These are phyloP conservation scores for Lasiommata megera DNA, from an alignment of 2,888 invertebrate genomes.

Conservation along the genomic window DNA sequence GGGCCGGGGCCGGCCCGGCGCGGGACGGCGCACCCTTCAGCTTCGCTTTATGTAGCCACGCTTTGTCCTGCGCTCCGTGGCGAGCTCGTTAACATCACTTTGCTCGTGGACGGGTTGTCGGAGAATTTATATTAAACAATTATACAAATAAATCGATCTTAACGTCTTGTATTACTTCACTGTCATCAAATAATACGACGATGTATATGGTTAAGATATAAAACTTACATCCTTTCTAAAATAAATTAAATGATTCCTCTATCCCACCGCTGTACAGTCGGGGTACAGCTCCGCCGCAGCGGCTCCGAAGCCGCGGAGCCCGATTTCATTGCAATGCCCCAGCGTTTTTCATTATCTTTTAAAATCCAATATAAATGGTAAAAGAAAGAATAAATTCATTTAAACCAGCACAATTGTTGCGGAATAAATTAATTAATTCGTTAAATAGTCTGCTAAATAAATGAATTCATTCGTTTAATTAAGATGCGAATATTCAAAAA, in stretches of 20 bases:
- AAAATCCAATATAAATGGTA: slow-evolving; percentile 5
- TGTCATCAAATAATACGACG: too few relatives aligned
- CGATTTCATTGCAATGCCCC: not conserved
- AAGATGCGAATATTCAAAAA: slow-evolving; percentile 2
- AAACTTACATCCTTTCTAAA: too few relatives aligned
- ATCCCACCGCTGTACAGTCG: too few relatives aligned
- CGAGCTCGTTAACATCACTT: not conserved
- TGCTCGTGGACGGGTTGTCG: too few relatives aligned
- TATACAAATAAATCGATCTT: too few relatives aligned
- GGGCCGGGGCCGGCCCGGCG: too few relatives aligned
- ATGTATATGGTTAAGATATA: too few relatives aligned
- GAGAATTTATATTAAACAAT: too few relatives aligned
- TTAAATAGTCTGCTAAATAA: slow-evolving; percentile 14
- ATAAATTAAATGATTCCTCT: too few relatives aligned
- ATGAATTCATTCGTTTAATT: slow-evolving; percentile 18
- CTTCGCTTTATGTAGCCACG: not conserved
- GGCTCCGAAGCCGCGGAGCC: too few relatives aligned
- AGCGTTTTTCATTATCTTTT: not conserved
- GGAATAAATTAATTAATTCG: slow-evolving; percentile 22
- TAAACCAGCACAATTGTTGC: slow-evolving; percentile 7
- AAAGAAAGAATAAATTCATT: slow-evolving; percentile 6
- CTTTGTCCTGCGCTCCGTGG: not conserved
- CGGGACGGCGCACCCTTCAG: not conserved
- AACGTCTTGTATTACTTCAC: too few relatives aligned
- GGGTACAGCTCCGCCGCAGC: too few relatives aligned